These are phyloP conservation scores for Apus apus DNA, from an alignment of 2,113 vertebrate genomes.

Conservation along the genomic window DNA sequence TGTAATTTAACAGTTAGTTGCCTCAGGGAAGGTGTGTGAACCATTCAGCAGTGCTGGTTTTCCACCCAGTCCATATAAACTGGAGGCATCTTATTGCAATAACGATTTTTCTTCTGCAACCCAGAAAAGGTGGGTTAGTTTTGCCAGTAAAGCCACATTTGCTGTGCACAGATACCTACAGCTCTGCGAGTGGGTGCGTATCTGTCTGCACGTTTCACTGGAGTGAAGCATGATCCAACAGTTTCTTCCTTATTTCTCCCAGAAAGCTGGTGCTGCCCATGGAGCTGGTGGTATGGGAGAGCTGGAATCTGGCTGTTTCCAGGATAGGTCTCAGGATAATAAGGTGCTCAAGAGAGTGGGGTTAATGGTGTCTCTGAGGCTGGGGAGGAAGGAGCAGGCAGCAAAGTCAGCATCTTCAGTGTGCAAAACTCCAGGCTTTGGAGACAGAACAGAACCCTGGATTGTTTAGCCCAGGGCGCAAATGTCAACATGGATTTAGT, in stretches of 20 bases:
- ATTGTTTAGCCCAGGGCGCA: slow-evolving; percentile 32
- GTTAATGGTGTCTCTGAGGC: slow-evolving; percentile 19
- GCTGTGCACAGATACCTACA: not conserved
- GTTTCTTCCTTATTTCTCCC: not conserved
- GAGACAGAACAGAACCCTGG: not conserved
- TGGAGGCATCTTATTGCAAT: not conserved
- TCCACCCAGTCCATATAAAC: not conserved
- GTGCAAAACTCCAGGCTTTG: not conserved
- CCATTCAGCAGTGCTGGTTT: not conserved
- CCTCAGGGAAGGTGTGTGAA: not conserved
- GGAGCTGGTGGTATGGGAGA: not conserved
- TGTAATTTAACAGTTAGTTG: not conserved
- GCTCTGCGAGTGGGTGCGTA: not conserved
- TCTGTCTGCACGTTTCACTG: accelerated
- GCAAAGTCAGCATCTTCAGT: slow-evolving; percentile 21
- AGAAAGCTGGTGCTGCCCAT: not conserved
- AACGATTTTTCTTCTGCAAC: not conserved
- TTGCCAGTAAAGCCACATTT: accelerated
- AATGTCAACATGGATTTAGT: slow-evolving; percentile 43
- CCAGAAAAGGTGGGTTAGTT: not conserved
- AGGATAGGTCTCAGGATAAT: not conserved
- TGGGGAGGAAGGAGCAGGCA: slow-evolving; percentile 23
- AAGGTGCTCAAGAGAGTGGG: not conserved
- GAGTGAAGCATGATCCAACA: not conserved
- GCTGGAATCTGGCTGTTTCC: not conserved